Conservation (phyloP, 2,113 vertebrate species). For the Menura novaehollandiae region DNA sequence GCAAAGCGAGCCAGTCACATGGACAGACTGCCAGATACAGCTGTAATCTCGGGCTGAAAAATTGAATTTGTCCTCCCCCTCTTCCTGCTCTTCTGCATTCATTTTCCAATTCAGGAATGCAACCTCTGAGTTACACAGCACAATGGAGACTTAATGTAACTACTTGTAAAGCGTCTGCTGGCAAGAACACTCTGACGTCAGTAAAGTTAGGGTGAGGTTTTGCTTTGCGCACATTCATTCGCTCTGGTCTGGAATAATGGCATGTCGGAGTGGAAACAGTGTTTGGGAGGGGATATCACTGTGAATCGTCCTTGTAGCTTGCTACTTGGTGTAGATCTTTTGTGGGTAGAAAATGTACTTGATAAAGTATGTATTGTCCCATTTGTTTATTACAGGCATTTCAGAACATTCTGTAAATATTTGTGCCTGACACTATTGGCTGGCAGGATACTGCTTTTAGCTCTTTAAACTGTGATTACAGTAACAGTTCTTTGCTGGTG, state of each 20-base stretch:
- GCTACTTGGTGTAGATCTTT: rapidly evolving
- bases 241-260: neutral
- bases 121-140: neutral
- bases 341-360: neutral
- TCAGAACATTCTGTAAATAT: neutral
- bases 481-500: neutral
- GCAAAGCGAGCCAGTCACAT: neutral
- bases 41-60: neutral
- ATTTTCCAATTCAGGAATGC: neutral
- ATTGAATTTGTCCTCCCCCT: neutral
- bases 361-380: neutral
- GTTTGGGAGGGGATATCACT: rapidly evolving
- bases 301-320: neutral
- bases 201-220: neutral
- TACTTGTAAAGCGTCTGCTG: slow-evolving; percentile 2
- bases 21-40: neutral
- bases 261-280: neutral
- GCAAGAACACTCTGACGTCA: neutral
- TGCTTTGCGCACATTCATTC: neutral
- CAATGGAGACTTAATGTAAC: neutral
- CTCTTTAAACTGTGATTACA: neutral
- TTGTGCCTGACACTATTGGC: neutral
- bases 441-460: neutral
- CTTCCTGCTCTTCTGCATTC: neutral
- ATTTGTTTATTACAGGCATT: neutral